These are phyloP conservation scores for Acrossocheilus wenchowensis DNA, from an alignment of 2,797 vertebrate genomes.

Conservation along the genomic window DNA sequence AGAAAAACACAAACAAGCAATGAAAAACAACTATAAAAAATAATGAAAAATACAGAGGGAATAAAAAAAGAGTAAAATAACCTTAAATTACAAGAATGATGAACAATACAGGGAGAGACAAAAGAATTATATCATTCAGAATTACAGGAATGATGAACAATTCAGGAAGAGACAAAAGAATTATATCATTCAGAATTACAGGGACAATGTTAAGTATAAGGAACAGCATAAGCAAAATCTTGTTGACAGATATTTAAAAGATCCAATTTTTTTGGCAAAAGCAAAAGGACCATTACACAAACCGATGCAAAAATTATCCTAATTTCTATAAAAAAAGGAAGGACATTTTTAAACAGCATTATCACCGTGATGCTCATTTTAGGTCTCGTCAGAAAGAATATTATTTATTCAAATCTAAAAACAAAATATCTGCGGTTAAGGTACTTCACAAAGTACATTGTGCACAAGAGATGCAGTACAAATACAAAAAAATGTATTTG, in stretches of 20 bases:
- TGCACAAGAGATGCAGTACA: not conserved
- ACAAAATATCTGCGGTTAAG: not conserved
- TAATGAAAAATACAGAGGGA: not conserved
- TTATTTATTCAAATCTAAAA: not conserved
- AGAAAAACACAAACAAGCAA: not conserved
- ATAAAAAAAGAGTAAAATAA: not conserved
- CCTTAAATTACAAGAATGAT: not conserved
- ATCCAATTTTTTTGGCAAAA: conserved; percentile 10
- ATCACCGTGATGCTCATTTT: not conserved
- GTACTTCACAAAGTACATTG: not conserved
- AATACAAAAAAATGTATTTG: conserved; percentile 14
- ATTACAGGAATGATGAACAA: not conserved
- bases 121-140: not conserved
- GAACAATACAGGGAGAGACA: not conserved
- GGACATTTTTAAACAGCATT: not conserved
- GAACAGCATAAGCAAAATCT: not conserved
- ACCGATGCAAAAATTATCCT: not conserved
- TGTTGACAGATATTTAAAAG: not conserved
- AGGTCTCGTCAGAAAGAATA: conserved; percentile 12
- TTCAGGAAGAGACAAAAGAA: not conserved
- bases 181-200: no score
- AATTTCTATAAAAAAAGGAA: not conserved
- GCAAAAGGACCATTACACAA: not conserved
- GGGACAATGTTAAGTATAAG: not conserved
- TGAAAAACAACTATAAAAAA: not conserved